Conservation (phyloP, 64 coral and sea anemone genomes). For the Hydrozoanthus tunicans region DNA sequence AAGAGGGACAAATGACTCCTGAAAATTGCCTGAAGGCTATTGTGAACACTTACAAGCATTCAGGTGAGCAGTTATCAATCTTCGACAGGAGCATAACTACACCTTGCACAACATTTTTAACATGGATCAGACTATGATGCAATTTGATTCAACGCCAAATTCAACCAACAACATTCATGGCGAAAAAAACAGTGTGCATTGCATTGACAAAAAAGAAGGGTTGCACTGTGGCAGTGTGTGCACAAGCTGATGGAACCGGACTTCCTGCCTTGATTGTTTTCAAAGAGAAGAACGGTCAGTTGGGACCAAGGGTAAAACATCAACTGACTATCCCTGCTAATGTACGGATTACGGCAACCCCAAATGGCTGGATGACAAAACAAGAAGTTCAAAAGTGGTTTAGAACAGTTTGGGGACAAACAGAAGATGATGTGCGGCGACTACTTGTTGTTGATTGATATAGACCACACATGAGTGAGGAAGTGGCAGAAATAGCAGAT, state of each 20-base stretch:
- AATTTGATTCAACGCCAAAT: slow-evolving; percentile 88
- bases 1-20: slow-evolving; percentile 3
- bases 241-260: slow-evolving; percentile 5
- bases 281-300: slow-evolving; percentile 1
- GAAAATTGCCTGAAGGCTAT: slow-evolving; percentile 7
- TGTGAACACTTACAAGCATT: slow-evolving; percentile 13
- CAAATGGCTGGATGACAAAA: slow-evolving; percentile 26
- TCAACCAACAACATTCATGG: slow-evolving; percentile 63
- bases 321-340: slow-evolving; percentile 15
- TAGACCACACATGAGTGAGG: neutral
- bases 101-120: slow-evolving; percentile 24
- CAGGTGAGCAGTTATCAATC: neutral
- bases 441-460: neutral
- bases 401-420: slow-evolving; percentile 17
- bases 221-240: slow-evolving; percentile 2
- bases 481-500: slow-evolving; percentile 7
- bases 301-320: slow-evolving; percentile 34
- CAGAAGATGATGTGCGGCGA: neutral
- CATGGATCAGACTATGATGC: slow-evolving; percentile 52
- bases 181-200: slow-evolving; percentile 20
- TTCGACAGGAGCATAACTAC: neutral
- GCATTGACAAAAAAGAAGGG: neutral
- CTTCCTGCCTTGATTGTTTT: slow-evolving; percentile 6
- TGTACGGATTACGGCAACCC: neutral
- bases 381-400: slow-evolving; percentile 1